Base-by-base conservation (phyloP, 64 coral and sea anemone species). In the Pocillopora damicornis region DNA sequence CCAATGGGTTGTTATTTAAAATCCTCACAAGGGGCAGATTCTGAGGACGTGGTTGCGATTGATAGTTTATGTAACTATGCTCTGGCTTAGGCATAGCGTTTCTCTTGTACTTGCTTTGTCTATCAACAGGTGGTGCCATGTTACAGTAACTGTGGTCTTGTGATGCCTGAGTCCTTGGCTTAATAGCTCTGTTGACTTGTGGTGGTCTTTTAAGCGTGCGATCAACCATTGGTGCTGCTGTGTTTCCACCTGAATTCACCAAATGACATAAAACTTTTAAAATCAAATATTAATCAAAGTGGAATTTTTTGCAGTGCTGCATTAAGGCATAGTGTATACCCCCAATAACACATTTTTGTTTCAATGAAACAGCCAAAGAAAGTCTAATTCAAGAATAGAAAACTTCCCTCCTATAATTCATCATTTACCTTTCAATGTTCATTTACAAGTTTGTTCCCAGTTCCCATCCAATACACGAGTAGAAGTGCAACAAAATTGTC, bases 181-280 rank as follows among this genome's bases (percentile, higher is more conserved):
- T 92, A 20, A 9, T 80, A 4, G 61, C 76, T 66, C 90, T 80
- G 51, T 87, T 74, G 2, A 92, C 82, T 65, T 56, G 13, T 57
- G 90, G 75, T 60, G 83, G 90, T 56, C 37, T 82, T 73, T 92
- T 92, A 11, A 15, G 57, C 16, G 90, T 79, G 75, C 90, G 82
- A 77, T 92, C 76, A 20, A 92, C 83, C 4, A 38, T 37, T 26
- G 90, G 90, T 60, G 26, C 3, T 5, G 20, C 42, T 37, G n/a
- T 2, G 30, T 75, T 34, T 58, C 64, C 69, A 76, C 20, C 11
- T 23, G 67, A 23, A n/a, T 23, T 71, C 20, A 11, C 25, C 25
- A 71, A 71, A 9, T 23, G 20, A 71, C 20, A 20, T 71, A n/a
- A 71, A n/a, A 25, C n/a, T 13, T 63, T 17, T 15, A 63, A 63